Evolutionary conservation across 2,113 vertebrate species (phyloP), one percentile per base, ranked within the genome.

Genomic region (Larimichthys polyactis): DNA sequence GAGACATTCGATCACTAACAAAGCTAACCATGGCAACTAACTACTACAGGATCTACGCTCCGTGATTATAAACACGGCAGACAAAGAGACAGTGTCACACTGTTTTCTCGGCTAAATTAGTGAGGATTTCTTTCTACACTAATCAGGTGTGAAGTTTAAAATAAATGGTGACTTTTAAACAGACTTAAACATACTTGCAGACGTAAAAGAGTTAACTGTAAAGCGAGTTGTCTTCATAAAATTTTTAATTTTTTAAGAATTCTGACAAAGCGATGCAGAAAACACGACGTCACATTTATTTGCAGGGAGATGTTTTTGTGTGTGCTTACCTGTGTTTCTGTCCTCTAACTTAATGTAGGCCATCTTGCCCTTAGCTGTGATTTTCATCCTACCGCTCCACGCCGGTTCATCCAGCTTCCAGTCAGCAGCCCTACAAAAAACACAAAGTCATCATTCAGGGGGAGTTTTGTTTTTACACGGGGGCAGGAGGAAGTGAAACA

Each of bases 371-470:
- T 95, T 97, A 0, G 97, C 95, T 0, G 96, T 98, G 86, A 99
- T 96, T 52, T 98, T 96, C 94, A 99, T 93, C 75, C 98, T 91
- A 7, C 98, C 98, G 24, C 94, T 99, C 98, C 98, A 99, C 0
- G 96, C 93, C 0, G 98, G 98, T 88, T 98, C 97, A 54, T 97
- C 98, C 93, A 99, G 94, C 90, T 99, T 98, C 97, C 98, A 99
- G 81, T 99, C 98, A 0, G 98, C 97, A 22, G 98, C 98, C 40
- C 98, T 99, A 67, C 5, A 73, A 27, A 74, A 74, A 71, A 89
- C 44, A 82, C 29, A 67, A 59, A 71, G 27, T 27, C 27, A 27
- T 27, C 27, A 3, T 16, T 43, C 11, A 29, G 10, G 11, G 49
- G 55, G 1, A 27, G 44, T 52, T 16, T 2, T 52, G 14, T 19